Conservation (phyloP, 2,797 vertebrate species). For the Mallotus villosus region DNA sequence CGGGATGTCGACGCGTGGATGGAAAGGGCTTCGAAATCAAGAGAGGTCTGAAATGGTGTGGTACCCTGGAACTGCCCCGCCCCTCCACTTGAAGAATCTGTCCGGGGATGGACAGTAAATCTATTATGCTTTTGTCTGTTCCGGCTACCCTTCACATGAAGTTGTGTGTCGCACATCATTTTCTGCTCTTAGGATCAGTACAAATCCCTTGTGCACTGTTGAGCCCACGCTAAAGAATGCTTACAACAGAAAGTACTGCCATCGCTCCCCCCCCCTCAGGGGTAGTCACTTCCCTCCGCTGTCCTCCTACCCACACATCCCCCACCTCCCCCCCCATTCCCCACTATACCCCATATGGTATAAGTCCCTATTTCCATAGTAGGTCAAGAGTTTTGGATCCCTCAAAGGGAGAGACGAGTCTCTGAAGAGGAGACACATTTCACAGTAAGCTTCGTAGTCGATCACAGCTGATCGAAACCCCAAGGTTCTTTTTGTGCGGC, state of each 20-base stretch:
- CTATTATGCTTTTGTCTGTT: slow-evolving; percentile 25
- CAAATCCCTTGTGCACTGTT: slow-evolving; percentile 4
- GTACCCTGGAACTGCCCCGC: slow-evolving; percentile 34
- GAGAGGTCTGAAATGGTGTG: slow-evolving; percentile 27
- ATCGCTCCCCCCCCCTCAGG: neutral
- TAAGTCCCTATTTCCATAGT: slow-evolving; percentile 36
- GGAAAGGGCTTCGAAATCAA: slow-evolving; percentile 17
- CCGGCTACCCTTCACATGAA: neutral
- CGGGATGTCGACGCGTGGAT: slow-evolving; percentile 11
- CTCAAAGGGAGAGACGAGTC: neutral
- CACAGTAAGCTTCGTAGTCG: neutral
- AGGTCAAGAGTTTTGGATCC: slow-evolving; percentile 5
- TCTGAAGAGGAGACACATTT: neutral
- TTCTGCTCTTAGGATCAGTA: slow-evolving; percentile 19
- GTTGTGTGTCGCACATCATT: neutral
- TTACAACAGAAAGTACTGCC: slow-evolving; percentile 8
- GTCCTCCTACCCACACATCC: neutral
- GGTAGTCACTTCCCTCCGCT: slow-evolving; percentile 3
- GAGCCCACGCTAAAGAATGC: slow-evolving; percentile 11
- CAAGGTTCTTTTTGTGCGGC: neutral
- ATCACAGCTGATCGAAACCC: slow-evolving; percentile 1
- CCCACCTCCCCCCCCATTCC: neutral
- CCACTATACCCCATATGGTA: slow-evolving; percentile 13
- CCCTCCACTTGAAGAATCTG: slow-evolving; percentile 19
- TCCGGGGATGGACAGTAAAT: slow-evolving; percentile 48